Conservation (phyloP, 2,888 invertebrate genomes). For the Tipula vernalis region DNA sequence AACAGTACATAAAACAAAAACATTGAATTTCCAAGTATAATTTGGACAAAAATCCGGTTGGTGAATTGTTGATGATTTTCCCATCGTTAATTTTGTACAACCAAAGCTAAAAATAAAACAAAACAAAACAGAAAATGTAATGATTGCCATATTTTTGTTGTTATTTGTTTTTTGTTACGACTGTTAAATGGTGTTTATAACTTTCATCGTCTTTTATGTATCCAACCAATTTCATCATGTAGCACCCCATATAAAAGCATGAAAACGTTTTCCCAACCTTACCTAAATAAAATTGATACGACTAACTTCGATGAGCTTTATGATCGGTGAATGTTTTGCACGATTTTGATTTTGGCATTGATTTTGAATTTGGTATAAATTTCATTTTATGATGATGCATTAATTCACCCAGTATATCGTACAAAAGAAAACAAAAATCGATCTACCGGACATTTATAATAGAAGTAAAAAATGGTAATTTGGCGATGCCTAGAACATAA, state of each 20-base stretch:
- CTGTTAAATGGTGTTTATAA: neutral
- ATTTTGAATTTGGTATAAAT: no score
- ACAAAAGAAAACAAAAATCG: neutral
- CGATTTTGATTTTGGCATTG: neutral
- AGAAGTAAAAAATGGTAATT: neutral
- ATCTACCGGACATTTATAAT: neutral
- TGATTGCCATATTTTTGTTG: neutral
- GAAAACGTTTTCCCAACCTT: neutral
- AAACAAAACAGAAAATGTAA: neutral
- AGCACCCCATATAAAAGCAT: neutral
- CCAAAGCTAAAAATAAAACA: neutral
- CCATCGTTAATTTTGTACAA: neutral
- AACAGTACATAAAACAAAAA: neutral
- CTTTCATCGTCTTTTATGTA: neutral
- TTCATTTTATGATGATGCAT: neutral
- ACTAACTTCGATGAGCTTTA: no score
- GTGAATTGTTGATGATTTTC: neutral
- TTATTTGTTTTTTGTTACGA: neutral
- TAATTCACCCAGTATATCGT: neutral
- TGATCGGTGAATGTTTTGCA: neutral
- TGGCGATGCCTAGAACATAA: no score
- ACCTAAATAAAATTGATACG: neutral
- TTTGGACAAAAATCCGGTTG: neutral
- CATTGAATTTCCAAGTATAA: neutral
- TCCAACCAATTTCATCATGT: neutral